Evolutionary conservation across 2,888 invertebrate genomes (phyloP), one percentile per base, ranked within the genome.

Genomic region (Rutpela maculata): DNA sequence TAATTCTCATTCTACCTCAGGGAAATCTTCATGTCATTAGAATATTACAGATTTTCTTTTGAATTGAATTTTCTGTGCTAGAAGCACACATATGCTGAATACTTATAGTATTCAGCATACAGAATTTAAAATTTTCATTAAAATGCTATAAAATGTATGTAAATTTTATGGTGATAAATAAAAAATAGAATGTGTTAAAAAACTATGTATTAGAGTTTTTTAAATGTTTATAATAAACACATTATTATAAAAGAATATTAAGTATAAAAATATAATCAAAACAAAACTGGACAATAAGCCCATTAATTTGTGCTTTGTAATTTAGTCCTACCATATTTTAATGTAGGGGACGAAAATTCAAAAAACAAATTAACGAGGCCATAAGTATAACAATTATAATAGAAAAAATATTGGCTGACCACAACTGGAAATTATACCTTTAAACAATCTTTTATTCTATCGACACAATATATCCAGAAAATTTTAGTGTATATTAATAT

Each of bases 151-250:
- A 43, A 12, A 43, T 43, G 43, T 12, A 43, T 15, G 15, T 15
- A 43, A 43, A 35, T 35, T 6, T 9, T 6, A 35, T 35, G 31
- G 7, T 6, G 31, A 35, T 50, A 50, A 50, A 17, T 50, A 50
- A 50, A 50, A n/a, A n/a, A 15, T 6, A 50, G n/a, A n/a, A 12
- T 50, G 50, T 43, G 43, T 50, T 50, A 50, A 50, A 50, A 50
- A 50, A 50, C 50, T 50, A 50, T 50, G 50, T 50, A 50, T 50
- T 50, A n/a, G n/a, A 50, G n/a, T 50, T 50, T 50, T 50, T 50
- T 50, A 50, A 50, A n/a, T 50, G 7, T 50, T 50, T 50, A 50
- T 50, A 50, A 50, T 50, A 50, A 50, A 50, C n/a, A 50, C 50
- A 50, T 12, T n/a, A 50, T 50, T 50, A n/a, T 50, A 50, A 50